Evolutionary conservation across 2,888 invertebrate species (phyloP), one percentile per base, ranked within the genome.

Genomic region (Aspidapion aeneum): DNA sequence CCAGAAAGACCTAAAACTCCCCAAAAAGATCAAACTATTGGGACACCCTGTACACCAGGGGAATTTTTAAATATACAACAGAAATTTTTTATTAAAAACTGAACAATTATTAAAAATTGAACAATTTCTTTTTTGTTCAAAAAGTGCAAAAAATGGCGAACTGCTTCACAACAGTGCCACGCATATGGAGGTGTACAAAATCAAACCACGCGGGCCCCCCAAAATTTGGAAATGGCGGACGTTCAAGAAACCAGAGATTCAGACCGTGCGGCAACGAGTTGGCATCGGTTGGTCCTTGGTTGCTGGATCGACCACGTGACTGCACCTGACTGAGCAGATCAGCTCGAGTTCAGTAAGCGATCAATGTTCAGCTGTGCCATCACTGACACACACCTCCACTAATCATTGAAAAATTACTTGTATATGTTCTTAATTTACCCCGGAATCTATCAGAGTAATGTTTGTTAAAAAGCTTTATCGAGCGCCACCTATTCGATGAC

Each of bases 251-350:
- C 83, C 83, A 80, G 73, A 78, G 75, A 76, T 75, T 75, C 68
- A 9, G 48, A 65, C 81, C 83, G 84, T 83, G 84, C 84, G 81
- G 77, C 80, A 69, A 70, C 60, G 35, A 35, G n/a, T n/a, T 63
- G 78, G 82, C 83, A 81, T 80, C 84, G 83, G 81, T 81, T 80
- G 81, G 78, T 78, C 81, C 80, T 81, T 82, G 83, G 82, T 83
- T 83, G 81, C 82, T 83, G 82, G 82, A 84, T 82, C 83, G 83
- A 84, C 83, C 83, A 67, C 81, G 84, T 85, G 84, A 85, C 82
- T 83, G 83, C 84, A 84, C 84, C 71, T 81, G 80, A 84, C 85
- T 85, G 84, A 85, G 83, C 85, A 85, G 85, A 85, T 85, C 85
- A 82, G 85, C 84, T 81, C 82, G 80, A 77, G 75, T 73, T 75